phyloP scores from a whole-genome alignment of 2,797 vertebrate species.

The Poecile montanus region DNA sequence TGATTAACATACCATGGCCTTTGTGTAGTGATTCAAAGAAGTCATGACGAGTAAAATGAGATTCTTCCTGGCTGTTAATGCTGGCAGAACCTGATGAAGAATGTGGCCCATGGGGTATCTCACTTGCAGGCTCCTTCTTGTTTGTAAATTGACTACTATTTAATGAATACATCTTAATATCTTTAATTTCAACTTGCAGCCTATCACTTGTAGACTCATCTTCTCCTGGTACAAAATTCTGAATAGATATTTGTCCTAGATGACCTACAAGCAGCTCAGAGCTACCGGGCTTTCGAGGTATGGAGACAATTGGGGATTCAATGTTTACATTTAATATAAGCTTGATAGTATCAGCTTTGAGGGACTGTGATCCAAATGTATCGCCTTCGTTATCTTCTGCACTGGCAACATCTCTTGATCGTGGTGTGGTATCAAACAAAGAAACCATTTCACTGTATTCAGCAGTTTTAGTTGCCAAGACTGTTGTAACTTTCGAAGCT shows the following conservation, averaged over 20 bases:
- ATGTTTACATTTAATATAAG: slow-evolving; percentile 92
- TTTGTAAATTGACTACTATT: slow-evolving; percentile 84
- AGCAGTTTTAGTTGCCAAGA: slow-evolving; percentile 93
- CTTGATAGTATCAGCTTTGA: slow-evolving; percentile 83
- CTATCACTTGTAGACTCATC: slow-evolving; percentile 83
- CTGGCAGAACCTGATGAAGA: slow-evolving; percentile 59
- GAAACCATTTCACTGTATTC: slow-evolving; percentile 98
- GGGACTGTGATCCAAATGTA: slow-evolving; percentile 36
- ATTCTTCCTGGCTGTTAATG: slow-evolving; percentile 81
- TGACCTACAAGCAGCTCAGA: slow-evolving; percentile 93
- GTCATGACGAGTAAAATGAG: slow-evolving; percentile 91
- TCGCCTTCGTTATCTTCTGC: slow-evolving; percentile 80
- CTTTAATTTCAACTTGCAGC: slow-evolving; percentile 92
- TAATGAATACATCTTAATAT: slow-evolving; percentile 95
- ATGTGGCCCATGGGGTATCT: slow-evolving; percentile 1
- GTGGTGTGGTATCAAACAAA: slow-evolving; percentile 88
- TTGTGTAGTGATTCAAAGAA: slow-evolving; percentile 92
- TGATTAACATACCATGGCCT: slow-evolving; percentile 85
- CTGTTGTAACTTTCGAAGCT: slow-evolving; percentile 92
- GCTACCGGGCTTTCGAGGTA: slow-evolving; percentile 93
- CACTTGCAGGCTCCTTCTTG: slow-evolving; percentile 71
- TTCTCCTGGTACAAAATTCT: slow-evolving; percentile 89
- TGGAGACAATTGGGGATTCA: slow-evolving; percentile 93
- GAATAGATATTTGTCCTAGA: slow-evolving; percentile 92
- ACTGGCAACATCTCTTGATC: slow-evolving; percentile 72